Percentiles rank a stretch among this genome's conserved stretches.
Conservation (phyloP, 2,888 invertebrate species). For the Cryptocheilus praepositus region DNA sequence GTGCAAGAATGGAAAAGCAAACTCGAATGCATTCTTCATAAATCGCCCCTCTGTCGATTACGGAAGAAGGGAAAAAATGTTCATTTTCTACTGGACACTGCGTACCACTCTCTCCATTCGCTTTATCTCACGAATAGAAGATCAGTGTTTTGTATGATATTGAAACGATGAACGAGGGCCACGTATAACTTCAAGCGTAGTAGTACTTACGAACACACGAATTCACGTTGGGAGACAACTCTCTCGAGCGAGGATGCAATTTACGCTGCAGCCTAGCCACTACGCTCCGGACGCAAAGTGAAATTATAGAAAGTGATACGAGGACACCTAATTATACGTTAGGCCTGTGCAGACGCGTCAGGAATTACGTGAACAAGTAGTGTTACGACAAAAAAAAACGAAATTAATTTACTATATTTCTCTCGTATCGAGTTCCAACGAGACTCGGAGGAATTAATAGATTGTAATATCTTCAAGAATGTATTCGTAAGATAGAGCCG, state of each 20-base stretch:
- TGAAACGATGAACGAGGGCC: conserved; percentile 3
- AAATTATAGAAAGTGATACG: conserved; percentile 40
- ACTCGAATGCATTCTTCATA: conserved; percentile 10
- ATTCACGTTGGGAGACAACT: too few relatives aligned
- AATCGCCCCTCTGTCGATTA: not conserved
- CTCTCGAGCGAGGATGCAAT: too few relatives aligned
- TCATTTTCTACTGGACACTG: conserved; percentile 1
- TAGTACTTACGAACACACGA: too few relatives aligned
- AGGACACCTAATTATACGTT: conserved; percentile 24
- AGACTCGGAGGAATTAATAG: conserved; percentile 16
- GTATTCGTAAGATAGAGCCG: conserved; percentile 57
- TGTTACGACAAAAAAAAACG: conserved; percentile 5
- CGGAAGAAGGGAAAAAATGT: too few relatives aligned
- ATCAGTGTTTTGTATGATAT: not conserved
- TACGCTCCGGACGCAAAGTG: conserved; percentile 18
- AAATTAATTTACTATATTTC: conserved; percentile 39
- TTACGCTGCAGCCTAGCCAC: too few relatives aligned
- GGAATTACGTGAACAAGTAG: conserved; percentile 17
- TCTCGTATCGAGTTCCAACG: conserved; percentile 11
- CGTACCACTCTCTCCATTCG: not conserved
- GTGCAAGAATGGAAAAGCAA: conserved; percentile 3
- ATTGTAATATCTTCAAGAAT: conserved; percentile 42
- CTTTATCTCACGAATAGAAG: conserved; percentile 1
- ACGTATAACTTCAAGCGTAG: not conserved
- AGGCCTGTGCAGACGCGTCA: conserved; percentile 4